phyloP scores from a whole-genome alignment of 2,888 invertebrate species.

The Volucella inflata region DNA sequence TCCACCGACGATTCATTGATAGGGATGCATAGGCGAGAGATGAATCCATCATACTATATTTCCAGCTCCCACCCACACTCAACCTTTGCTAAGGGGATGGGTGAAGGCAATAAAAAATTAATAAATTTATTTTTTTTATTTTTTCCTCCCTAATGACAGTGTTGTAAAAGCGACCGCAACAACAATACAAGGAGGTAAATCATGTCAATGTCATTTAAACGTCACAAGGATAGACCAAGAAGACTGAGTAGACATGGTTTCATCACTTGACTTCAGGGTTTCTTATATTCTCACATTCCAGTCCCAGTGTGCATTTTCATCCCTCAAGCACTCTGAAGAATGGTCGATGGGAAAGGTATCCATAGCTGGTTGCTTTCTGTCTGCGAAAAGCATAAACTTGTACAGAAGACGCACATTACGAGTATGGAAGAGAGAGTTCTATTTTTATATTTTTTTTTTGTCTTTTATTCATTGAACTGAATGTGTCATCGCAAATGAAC shows the following conservation, averaged over 20 bases:
- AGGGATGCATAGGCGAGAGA: neutral
- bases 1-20: neutral
- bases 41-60: conserved; percentile 44
- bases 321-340: neutral
- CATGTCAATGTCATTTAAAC: conserved; percentile 57
- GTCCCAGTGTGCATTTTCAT: conserved; percentile 36
- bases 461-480: conserved; percentile 39
- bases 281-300: conserved; percentile 4
- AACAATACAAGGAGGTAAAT: conserved; percentile 14
- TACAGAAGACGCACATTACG: neutral
- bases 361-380: conserved; percentile 13
- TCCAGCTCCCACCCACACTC: conserved; percentile 28
- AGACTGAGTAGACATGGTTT: conserved; percentile 37
- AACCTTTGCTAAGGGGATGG: neutral
- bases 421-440: neutral
- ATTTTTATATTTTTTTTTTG: neutral
- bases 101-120: conserved; percentile 33
- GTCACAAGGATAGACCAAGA: conserved; percentile 41
- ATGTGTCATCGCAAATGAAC: conserved; percentile 39
- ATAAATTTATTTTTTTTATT: conserved; percentile 33
- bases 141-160: conserved; percentile 14
- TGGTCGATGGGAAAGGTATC: too few species aligned
- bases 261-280: conserved; percentile 47
- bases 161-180: conserved; percentile 7
- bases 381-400: neutral